phyloP scores from a whole-genome alignment of 2,888 invertebrate species.

The Hirtodrosophila histrioides region DNA sequence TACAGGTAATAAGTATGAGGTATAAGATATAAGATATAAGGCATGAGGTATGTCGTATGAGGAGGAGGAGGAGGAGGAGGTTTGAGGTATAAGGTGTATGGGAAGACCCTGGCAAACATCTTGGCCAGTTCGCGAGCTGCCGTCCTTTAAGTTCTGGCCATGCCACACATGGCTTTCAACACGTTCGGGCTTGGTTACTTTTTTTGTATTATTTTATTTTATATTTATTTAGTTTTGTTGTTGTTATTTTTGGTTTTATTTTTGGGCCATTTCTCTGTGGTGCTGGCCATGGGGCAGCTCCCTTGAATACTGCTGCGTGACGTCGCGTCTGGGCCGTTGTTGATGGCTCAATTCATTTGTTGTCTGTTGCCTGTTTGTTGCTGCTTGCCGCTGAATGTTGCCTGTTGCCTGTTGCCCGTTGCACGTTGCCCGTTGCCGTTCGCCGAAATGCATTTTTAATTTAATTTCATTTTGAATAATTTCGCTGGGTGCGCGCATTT shows the following conservation, averaged over 20 bases:
- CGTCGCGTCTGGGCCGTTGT: slow-evolving; percentile 45
- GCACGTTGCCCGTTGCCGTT: slow-evolving; percentile 6
- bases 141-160: slow-evolving; percentile 47
- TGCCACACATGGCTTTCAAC: slow-evolving; percentile 76
- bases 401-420: slow-evolving; percentile 10
- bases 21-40: background rate
- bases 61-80: background rate
- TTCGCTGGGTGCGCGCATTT: slow-evolving; percentile 55
- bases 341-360: slow-evolving; percentile 76
- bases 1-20: background rate
- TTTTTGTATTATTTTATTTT: slow-evolving; percentile 8
- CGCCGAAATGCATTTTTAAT: slow-evolving; percentile 73
- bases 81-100: slow-evolving; percentile 13
- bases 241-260: slow-evolving; percentile 21
- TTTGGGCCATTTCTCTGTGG: slow-evolving; percentile 60
- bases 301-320: slow-evolving; percentile 58
- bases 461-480: slow-evolving; percentile 68
- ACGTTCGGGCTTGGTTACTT: slow-evolving; percentile 56
- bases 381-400: background rate
- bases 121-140: slow-evolving; percentile 18
- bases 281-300: slow-evolving; percentile 33
- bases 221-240: slow-evolving; percentile 10
- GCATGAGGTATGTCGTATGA: no score
- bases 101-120: slow-evolving; percentile 21
- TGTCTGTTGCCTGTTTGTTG: slow-evolving; percentile 31